Base-by-base conservation (phyloP, 1,140 invertebrate species). In the Drosophila pallidifrons region DNA sequence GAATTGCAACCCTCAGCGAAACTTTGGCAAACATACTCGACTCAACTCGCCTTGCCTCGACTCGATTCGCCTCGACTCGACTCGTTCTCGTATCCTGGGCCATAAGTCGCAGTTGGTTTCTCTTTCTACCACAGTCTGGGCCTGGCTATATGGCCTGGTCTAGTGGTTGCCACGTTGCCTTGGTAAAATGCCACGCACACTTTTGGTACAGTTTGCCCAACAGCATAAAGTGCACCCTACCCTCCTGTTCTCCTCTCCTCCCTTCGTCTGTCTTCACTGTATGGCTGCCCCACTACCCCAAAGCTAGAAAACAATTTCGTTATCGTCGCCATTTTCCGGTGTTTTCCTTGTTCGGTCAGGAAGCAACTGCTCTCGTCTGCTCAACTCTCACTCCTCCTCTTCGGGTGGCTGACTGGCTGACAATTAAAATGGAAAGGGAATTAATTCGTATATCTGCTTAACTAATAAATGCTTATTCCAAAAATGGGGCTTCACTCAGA, bases 221-320 rank as follows among this genome's bases (percentile, higher is more conserved):
- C 59, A 52, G 38, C 51, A 57, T 57, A 38, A 43, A 43, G 7
- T 28, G 66, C 32, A 16, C 59, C 25, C 49, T 38, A 0, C 35
- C 8, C 35, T 32, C 30, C 30, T 2, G 8, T 28, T 35, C 5
- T 3, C 41, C 5, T 3, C 41, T 2, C 11, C n/a, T 43, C 11
- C 4, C 38, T 8, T 43, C n/a, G 11, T 43, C 41, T 43, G 41
- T 13, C 38, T 10, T 11, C 1, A 3, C 15, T 47, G 28, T 35
- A 55, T 68, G 58, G 15, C 55, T 85, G 86, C 86, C 85, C 86
- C 86, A 86, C 79, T 90, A 90, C 86, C 86, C 81, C 86, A 90
- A 90, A 85, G 71, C 68, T 79, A 45, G 7, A 60, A 75, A 72
- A 67, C 67, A 59, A 54, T 65, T 69, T 68, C 43, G 57, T 69